These are phyloP conservation scores for Gephyroberyx darwinii DNA, from an alignment of 2,797 vertebrate genomes.

Conservation along the genomic window DNA sequence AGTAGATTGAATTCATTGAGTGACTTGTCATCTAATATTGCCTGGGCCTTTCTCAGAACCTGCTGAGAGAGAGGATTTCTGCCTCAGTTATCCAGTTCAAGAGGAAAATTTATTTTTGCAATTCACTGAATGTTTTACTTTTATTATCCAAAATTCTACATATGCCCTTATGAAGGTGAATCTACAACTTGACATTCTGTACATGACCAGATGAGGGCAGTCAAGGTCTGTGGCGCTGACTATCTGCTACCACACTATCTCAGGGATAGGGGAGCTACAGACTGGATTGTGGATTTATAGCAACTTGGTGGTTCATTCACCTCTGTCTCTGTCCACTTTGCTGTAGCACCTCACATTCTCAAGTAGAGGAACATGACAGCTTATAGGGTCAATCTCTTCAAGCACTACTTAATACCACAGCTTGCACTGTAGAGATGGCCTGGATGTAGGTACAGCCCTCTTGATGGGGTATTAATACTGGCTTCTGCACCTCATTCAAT, in stretches of 20 bases:
- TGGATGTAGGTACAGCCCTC: too few species aligned
- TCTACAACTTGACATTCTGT: slow-evolving; percentile 1
- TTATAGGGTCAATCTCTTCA: not conserved
- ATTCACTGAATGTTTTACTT: not conserved
- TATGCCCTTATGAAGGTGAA: not conserved
- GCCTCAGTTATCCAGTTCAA: not conserved
- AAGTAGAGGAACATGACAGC: slow-evolving; percentile 3
- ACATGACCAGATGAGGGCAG: slow-evolving; percentile 65
- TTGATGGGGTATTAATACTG: too few species aligned
- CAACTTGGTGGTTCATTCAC: slow-evolving; percentile 11
- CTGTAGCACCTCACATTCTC: not conserved
- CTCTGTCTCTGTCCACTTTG: not conserved
- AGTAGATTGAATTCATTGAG: too few species aligned
- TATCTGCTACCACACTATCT: not conserved
- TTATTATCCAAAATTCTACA: not conserved
- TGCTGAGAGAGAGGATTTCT: too few species aligned
- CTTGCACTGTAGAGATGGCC: not conserved
- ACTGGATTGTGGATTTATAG: slow-evolving; percentile 4
- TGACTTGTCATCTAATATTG: too few species aligned
- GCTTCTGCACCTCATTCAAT: too few species aligned
- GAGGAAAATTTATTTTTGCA: not conserved
- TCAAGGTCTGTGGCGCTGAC: slow-evolving; percentile 39
- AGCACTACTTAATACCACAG: not conserved
- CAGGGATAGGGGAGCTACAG: slow-evolving; percentile 7
- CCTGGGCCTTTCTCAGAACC: too few species aligned